A percentile compares a stretch with the other conserved stretches of the same genome.
Evolutionary conservation across 2,113 vertebrate genomes (phyloP).

Genomic region (Corydoras sp.): DNA sequence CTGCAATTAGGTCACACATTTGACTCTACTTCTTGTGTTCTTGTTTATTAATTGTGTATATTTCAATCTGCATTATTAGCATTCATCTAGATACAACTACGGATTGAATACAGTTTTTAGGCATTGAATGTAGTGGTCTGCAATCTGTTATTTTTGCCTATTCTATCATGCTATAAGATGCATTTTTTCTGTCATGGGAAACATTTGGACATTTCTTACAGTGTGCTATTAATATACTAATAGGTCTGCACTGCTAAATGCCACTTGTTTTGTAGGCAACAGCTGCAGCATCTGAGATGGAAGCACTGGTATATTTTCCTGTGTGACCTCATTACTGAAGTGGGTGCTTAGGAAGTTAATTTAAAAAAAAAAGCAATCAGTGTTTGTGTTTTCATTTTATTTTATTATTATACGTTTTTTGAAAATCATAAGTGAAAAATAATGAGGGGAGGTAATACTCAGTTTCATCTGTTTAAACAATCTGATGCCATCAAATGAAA

Average conservation of each 20-base stretch:
- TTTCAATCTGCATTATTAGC: not conserved
- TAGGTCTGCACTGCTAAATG: not conserved
- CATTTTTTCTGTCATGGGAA: not conserved
- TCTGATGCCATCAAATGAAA: too few species aligned
- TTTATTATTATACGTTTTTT: not conserved
- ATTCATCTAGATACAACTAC: not conserved
- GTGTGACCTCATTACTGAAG: not conserved
- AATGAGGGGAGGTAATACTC: too few species aligned
- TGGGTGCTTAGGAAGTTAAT: too few species aligned
- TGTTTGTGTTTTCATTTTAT: not conserved
- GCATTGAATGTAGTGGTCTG: too few species aligned
- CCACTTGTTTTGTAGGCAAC: not conserved
- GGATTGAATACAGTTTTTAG: not conserved
- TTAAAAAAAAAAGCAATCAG: too few species aligned
- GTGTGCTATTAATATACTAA: not conserved
- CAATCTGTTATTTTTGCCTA: not conserved
- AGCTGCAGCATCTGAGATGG: not conserved
- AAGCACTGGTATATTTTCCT: not conserved
- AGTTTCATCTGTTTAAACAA: too few species aligned
- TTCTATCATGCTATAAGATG: not conserved
- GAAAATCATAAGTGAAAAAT: too few species aligned
- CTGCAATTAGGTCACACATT: constrained; percentile 66
- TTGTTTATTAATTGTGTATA: constrained; percentile 17
- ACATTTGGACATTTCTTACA: not conserved
- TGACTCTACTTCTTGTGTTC: constrained; percentile 23